Evolutionary conservation across 2,113 vertebrate genomes (phyloP).

Genomic region (Megaceryle torquata): DNA sequence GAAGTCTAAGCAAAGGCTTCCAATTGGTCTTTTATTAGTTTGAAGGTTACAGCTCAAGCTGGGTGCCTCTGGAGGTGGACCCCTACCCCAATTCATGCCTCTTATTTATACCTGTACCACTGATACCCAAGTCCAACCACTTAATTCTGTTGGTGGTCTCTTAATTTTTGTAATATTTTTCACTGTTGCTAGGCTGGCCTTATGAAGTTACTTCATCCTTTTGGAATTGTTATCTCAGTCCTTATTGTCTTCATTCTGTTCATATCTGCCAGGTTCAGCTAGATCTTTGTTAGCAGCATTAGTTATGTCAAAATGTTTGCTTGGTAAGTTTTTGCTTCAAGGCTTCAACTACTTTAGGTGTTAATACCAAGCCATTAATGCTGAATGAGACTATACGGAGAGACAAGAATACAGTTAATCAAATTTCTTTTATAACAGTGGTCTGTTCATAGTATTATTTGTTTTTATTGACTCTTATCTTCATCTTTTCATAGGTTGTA

Average conservation of each 20-base stretch:
- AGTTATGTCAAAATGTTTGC: neutral
- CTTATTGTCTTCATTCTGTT: neutral
- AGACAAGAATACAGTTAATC: neutral
- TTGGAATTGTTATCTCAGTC: neutral
- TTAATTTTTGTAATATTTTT: neutral
- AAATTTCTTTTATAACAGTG: neutral
- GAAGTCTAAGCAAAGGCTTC: neutral
- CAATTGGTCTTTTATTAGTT: neutral
- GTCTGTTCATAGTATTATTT: neutral
- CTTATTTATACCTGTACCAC: fast-evolving
- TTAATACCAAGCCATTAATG: neutral
- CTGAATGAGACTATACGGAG: neutral
- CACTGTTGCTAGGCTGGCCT: neutral
- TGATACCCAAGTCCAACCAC: neutral
- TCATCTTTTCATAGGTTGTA: constrained; percentile 79
- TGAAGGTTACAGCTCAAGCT: neutral
- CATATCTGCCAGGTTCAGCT: neutral
- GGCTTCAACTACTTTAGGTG: neutral
- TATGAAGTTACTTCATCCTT: neutral
- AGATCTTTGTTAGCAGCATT: neutral
- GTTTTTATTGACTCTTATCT: neutral
- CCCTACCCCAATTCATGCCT: fast-evolving
- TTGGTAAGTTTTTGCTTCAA: neutral
- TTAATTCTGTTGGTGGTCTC: neutral
- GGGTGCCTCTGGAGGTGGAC: neutral